phyloP scores from a whole-genome alignment of 2,888 invertebrate genomes.

The Himalopsyche tibetana region DNA sequence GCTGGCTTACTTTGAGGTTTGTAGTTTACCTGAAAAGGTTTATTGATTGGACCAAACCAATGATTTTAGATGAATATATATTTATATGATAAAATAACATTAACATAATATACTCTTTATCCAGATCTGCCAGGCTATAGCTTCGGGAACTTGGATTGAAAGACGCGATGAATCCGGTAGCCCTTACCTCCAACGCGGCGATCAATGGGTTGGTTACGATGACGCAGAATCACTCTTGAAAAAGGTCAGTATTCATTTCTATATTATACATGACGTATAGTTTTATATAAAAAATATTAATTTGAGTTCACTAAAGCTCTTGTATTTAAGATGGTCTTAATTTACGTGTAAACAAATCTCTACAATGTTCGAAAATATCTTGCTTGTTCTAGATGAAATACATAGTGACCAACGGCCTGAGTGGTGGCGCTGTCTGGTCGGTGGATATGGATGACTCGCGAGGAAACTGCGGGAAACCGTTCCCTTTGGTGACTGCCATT shows the following conservation, averaged over 20 bases:
- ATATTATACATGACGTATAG: no score
- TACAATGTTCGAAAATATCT: neutral
- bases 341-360: no score
- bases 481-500: slow-evolving; percentile 82
- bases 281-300: no score
- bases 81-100: no score
- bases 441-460: slow-evolving; percentile 88
- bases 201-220: slow-evolving; percentile 90
- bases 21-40: neutral
- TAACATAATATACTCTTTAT: no score
- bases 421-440: slow-evolving; percentile 84
- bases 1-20: slow-evolving; percentile 85
- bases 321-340: no score
- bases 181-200: slow-evolving; percentile 81
- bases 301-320: no score
- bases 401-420: slow-evolving; percentile 79
- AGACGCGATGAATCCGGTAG: slow-evolving; percentile 80
- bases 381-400: slow-evolving; percentile 78
- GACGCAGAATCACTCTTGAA: slow-evolving; percentile 80
- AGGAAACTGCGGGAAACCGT: slow-evolving; percentile 84
- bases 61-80: no score
- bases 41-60: neutral
- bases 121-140: slow-evolving; percentile 78
- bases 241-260: slow-evolving; percentile 76
- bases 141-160: slow-evolving; percentile 76